Conservation (phyloP, 2,888 invertebrate species). For the Noctua comes region DNA sequence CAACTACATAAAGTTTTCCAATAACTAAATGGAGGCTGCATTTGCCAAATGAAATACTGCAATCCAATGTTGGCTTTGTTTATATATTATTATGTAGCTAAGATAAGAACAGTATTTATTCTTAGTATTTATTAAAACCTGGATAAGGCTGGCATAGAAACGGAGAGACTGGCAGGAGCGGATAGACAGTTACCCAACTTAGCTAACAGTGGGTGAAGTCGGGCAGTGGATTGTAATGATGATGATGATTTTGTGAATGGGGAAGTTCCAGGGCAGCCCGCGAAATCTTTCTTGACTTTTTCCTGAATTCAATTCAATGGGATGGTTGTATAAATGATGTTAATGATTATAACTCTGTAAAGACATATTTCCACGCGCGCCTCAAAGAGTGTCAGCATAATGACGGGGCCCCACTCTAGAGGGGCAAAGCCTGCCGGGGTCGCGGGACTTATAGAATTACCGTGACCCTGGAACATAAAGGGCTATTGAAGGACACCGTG, state of each 20-base stretch:
- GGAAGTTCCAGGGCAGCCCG: no score
- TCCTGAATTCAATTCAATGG: no score
- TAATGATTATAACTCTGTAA: no score
- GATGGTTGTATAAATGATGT: no score
- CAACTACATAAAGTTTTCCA: conserved; percentile 67
- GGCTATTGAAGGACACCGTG: no score
- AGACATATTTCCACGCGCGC: no score
- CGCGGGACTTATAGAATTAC: no score
- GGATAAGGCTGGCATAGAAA: not conserved
- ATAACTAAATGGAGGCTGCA: conserved; percentile 72
- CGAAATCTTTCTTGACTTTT: no score
- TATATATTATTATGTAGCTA: conserved; percentile 35
- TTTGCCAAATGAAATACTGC: conserved; percentile 72
- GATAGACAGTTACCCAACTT: not conserved
- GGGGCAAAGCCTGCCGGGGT: no score
- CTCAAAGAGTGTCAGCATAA: no score
- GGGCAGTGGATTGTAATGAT: not conserved
- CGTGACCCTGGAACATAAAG: no score
- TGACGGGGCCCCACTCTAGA: no score
- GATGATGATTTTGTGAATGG: not conserved
- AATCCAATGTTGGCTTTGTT: conserved; percentile 54
- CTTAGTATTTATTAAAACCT: not conserved
- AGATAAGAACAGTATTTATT: conserved; percentile 5
- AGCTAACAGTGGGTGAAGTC: not conserved
- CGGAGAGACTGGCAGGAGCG: not conserved